Percentiles rank a stretch among this genome's conserved stretches.
phyloP scores from a whole-genome alignment of 2,797 vertebrate genomes.

The Sebastiscus albofasciatus region DNA sequence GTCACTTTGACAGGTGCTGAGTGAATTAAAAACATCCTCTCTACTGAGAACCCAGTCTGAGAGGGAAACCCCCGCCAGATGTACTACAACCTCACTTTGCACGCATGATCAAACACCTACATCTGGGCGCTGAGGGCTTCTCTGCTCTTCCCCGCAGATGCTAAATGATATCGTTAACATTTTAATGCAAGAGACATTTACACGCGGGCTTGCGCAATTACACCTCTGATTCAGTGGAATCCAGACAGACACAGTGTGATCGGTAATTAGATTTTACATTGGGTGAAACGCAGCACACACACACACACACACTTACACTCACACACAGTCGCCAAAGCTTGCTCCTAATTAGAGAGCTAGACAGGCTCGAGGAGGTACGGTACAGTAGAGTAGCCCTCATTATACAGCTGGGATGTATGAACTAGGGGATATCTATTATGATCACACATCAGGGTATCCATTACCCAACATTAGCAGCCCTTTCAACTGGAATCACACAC shows the following conservation, averaged over 20 bases:
- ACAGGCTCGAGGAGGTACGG: conserved; percentile 75
- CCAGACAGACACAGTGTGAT: conserved; percentile 82
- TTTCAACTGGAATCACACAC: conserved; percentile 74
- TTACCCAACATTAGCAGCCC: conserved; percentile 77
- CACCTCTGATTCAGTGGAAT: conserved; percentile 82
- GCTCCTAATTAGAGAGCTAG: conserved; percentile 82
- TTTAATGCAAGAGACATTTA: conserved; percentile 84
- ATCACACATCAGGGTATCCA: conserved; percentile 78
- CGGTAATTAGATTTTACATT: conserved; percentile 85
- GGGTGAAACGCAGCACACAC: conserved; percentile 56
- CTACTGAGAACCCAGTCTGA: conserved; percentile 63
- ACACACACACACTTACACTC: conserved; percentile 18
- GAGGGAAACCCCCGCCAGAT: conserved; percentile 76
- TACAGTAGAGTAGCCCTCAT: conserved; percentile 81
- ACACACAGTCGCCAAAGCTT: conserved; percentile 66
- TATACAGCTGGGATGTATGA: conserved; percentile 77
- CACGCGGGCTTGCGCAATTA: conserved; percentile 80
- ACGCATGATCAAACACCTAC: conserved; percentile 81
- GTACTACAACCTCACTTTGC: conserved; percentile 78
- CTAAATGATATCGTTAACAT: conserved; percentile 86
- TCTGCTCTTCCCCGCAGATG: conserved; percentile 73
- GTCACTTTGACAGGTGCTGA: conserved; percentile 80
- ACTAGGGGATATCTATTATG: conserved; percentile 78
- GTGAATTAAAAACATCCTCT: conserved; percentile 79
- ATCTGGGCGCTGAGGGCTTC: conserved; percentile 75